Evolutionary conservation across 92 coral and sea anemone genomes (phyloP), one percentile per base, ranked within the genome.

Genomic region (Siderastrea siderea): DNA sequence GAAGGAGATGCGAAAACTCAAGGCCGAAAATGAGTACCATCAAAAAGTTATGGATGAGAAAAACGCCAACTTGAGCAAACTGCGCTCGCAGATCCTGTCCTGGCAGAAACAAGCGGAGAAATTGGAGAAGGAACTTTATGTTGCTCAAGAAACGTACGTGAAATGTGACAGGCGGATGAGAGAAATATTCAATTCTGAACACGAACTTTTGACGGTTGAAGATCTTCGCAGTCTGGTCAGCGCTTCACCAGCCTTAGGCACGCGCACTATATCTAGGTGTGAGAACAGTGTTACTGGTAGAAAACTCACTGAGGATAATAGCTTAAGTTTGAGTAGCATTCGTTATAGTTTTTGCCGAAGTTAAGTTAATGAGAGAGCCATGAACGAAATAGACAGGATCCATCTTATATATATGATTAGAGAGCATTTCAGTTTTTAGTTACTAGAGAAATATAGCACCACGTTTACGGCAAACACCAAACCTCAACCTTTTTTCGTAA

Each of bases 41-140:
- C 51, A 79, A 47, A 75, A 74, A 38, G 54, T 51, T n/a, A 60
- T 80, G 65, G 91, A 91, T 19, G 89, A 89, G 67, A 86, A 86
- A 66, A 79, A 91, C 80, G 59, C 87, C 2, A 62, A 89, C 69
- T 46, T 94, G 19, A 75, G 80, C 16, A 80, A 92, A 47, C 82
- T 94, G 53, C 82, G 96, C 58, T 68, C 75, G 84, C 90, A 87
- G 82, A 84, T 91, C 67, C 80, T 89, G 47, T 64, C 81, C 57
- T 85, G 86, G 68, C 91, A 89, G 69, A 91, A 87, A 19, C 95
- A 94, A 58, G 68, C 84, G n/a, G 93, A 89, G 72, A 55, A 75
- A 80, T 77, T 88, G 75, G 86, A 68, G 83, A 88, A 76, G 59
- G 93, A 91, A 68, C 75, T 84, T 46, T 78, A 69, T 65, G 77